phyloP scores from a whole-genome alignment of 2,113 vertebrate species.

The Upupa epops region DNA sequence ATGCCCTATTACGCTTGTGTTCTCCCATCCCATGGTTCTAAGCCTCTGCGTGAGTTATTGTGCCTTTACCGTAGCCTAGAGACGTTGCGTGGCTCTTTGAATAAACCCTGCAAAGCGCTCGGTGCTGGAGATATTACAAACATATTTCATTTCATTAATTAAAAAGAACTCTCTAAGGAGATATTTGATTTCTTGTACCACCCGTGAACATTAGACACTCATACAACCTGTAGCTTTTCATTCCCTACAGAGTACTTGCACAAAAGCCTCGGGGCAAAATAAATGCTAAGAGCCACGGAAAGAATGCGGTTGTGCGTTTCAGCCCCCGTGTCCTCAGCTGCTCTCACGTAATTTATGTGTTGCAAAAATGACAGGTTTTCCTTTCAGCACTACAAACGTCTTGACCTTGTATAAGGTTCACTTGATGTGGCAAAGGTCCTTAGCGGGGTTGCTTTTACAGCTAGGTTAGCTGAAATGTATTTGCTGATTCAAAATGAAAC shows the following conservation, averaged over 20 bases:
- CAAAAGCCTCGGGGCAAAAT: conserved; percentile 28
- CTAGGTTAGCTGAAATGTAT: background rate
- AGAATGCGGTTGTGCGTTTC: conserved; percentile 36
- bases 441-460: background rate
- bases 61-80: conserved; percentile 18
- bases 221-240: conserved; percentile 37
- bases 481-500: background rate
- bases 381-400: conserved; percentile 19
- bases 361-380: conserved; percentile 34
- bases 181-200: conserved; percentile 17
- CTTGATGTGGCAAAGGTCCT: background rate
- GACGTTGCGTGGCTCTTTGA: conserved; percentile 10
- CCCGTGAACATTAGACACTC: background rate
- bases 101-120: conserved; percentile 9
- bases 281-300: conserved; percentile 42
- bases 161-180: conserved; percentile 29
- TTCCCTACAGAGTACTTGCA: conserved; percentile 38
- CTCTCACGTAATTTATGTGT: conserved; percentile 46
- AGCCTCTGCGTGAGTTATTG: background rate
- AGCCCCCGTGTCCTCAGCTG: conserved; percentile 1
- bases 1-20: background rate
- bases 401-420: background rate
- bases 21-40: background rate
- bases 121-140: conserved; percentile 30
- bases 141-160: conserved; percentile 61